Evolutionary conservation across 64 coral and sea anemone species (phyloP), one percentile per base, ranked within the genome.

Genomic region (Actinia equina): DNA sequence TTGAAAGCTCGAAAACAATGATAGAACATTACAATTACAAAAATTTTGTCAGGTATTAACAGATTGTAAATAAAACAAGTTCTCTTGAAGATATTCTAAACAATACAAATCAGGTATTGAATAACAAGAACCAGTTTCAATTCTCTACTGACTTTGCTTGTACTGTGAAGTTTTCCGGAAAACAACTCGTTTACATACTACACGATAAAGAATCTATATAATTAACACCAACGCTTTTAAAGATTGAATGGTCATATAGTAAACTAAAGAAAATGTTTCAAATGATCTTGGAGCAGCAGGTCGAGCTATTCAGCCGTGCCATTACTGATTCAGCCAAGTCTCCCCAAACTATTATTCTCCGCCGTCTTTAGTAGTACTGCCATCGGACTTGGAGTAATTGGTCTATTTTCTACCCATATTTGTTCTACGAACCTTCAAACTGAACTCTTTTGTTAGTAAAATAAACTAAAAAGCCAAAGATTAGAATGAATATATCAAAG

Each of bases 281-380:
- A 74, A 74, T 74, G 69, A 74, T 74, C 69, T 74, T 74, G n/a
- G 0, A 74, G 69, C 27, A 74, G 69, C 69, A 74, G 69, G 69
- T 74, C 69, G 20, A 74, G 69, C 69, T 74, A 74, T 74, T 74
- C 69, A 42, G 69, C 69, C 69, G 69, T 74, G 69, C 69, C 69
- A 26, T 74, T 41, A n/a, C n/a, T n/a, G n/a, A n/a, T n/a, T n/a
- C n/a, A n/a, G n/a, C n/a, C n/a, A n/a, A n/a, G n/a, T n/a, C n/a
- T n/a, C n/a, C n/a, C n/a, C n/a, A n/a, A n/a, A n/a, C n/a, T n/a
- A n/a, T n/a, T n/a, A n/a, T n/a, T n/a, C n/a, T n/a, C n/a, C n/a
- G n/a, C n/a, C n/a, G n/a, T n/a, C n/a, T n/a, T n/a, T n/a, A n/a
- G n/a, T n/a, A n/a, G n/a, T n/a, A n/a, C n/a, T n/a, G n/a, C n/a